A percentile compares a stretch with the other conserved stretches of the same genome.
phyloP scores from a whole-genome alignment of 2,797 vertebrate species.

The Rhodeus uyekii region DNA sequence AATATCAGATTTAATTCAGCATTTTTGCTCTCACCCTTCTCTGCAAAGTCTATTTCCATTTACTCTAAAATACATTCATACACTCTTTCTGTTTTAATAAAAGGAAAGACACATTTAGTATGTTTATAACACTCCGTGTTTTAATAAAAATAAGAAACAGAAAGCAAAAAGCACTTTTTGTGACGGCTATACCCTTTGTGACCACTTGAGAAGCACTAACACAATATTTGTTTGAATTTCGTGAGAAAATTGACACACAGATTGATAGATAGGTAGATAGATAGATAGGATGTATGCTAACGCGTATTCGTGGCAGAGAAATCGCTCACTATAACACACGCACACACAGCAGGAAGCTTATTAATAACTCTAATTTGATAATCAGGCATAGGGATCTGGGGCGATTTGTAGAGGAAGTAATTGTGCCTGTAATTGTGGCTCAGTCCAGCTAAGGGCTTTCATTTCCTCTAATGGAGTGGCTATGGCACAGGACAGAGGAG shows the following conservation, averaged over 20 bases:
- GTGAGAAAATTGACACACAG: neutral
- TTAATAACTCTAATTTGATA: constrained; percentile 34
- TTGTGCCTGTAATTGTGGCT: constrained; percentile 47
- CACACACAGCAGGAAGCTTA: constrained; percentile 3
- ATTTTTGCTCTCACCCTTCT: neutral
- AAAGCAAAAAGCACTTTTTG: neutral
- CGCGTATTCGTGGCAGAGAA: neutral
- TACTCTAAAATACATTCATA: constrained; percentile 28
- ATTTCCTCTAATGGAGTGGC: constrained; percentile 50
- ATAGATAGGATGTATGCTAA: neutral
- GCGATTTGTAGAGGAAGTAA: constrained; percentile 41
- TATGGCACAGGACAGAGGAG: constrained; percentile 20
- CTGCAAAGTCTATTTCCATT: constrained; percentile 20
- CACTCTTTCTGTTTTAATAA: neutral
- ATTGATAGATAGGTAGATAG: neutral
- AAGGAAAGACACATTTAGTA: neutral
- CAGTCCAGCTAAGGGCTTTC: constrained; percentile 35
- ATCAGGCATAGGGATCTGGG: constrained; percentile 42
- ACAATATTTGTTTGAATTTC: neutral
- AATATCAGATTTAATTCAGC: constrained; percentile 28
- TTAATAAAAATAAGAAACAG: neutral
- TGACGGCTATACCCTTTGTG: neutral
- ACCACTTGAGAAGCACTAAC: neutral
- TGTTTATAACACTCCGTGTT: neutral
- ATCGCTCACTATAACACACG: neutral